phyloP scores from a whole-genome alignment of 64 coral and sea anemone genomes.

The Pocillopora verrucosa region DNA sequence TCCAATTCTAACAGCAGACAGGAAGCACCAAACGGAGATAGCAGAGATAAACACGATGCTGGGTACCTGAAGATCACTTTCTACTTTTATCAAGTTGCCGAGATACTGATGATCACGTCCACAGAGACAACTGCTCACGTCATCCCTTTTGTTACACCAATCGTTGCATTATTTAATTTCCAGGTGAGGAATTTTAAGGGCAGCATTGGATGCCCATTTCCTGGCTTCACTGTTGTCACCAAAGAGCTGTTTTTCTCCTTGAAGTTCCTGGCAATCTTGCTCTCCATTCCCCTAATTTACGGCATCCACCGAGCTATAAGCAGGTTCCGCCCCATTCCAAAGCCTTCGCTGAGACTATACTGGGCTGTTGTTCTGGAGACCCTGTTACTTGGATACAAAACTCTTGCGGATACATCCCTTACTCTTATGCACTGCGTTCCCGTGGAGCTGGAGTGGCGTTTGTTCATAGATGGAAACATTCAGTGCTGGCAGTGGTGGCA shows the following conservation, averaged over 20 bases:
- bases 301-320: conserved; percentile 1
- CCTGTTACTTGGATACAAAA: conserved; percentile 90
- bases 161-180: conserved; percentile 46
- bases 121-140: conserved; percentile 7
- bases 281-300: conserved; percentile 26
- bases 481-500: conserved; percentile 88
- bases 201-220: conserved; percentile 50
- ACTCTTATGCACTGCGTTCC: conserved; percentile 60
- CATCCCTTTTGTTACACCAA: background rate
- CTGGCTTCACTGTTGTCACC: conserved; percentile 36
- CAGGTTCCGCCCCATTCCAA: background rate
- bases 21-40: background rate
- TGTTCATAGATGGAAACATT: conserved; percentile 64
- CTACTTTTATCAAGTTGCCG: conserved; percentile 61
- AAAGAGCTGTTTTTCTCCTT: conserved; percentile 46
- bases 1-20: background rate
- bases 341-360: conserved; percentile 45
- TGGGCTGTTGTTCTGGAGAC: conserved; percentile 77
- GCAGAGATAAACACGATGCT: background rate
- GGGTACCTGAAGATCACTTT: conserved; percentile 47
- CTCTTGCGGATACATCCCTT: conserved; percentile 57
- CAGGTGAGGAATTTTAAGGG: conserved; percentile 6
- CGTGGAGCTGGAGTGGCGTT: conserved; percentile 29
- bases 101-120: conserved; percentile 33
- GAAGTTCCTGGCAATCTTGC: conserved; percentile 43